Evolutionary conservation across 2,113 vertebrate genomes (phyloP).

Genomic region (Dicrurus megarhynchus): DNA sequence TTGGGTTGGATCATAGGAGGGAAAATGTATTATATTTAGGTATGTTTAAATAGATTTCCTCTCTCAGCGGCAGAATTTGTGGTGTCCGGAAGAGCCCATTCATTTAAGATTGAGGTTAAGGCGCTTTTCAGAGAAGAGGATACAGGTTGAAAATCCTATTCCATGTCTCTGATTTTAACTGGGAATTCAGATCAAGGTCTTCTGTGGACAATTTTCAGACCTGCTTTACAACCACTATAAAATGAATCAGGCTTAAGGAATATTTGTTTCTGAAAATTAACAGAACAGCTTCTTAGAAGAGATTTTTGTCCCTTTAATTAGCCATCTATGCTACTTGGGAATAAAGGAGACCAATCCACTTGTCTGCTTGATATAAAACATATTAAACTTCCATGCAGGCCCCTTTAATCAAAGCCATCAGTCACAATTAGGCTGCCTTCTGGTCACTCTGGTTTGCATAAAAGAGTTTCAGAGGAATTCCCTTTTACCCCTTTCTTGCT

Average conservation of each 20-base stretch:
- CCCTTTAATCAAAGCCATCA: neutral
- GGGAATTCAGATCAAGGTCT: neutral
- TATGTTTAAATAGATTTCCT: neutral
- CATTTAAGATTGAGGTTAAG: neutral
- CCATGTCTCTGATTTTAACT: neutral
- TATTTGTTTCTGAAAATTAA: neutral
- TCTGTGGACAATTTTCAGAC: neutral
- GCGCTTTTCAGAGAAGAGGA: neutral
- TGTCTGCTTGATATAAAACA: neutral
- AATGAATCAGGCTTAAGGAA: neutral
- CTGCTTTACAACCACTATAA: rapidly evolving
- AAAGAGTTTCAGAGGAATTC: neutral
- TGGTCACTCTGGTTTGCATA: neutral
- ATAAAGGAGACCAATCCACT: neutral
- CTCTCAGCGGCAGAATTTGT: neutral
- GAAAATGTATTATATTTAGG: neutral
- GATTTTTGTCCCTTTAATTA: neutral
- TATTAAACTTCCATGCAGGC: neutral
- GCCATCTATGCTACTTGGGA: neutral
- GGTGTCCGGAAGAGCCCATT: neutral
- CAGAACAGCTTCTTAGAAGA: neutral
- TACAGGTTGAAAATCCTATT: neutral
- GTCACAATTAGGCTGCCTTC: neutral
- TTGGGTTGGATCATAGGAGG: neutral
- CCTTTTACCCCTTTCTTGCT: neutral